These are phyloP conservation scores for Brachypteracias leptosomus DNA, from an alignment of 2,113 vertebrate genomes.

Conservation along the genomic window DNA sequence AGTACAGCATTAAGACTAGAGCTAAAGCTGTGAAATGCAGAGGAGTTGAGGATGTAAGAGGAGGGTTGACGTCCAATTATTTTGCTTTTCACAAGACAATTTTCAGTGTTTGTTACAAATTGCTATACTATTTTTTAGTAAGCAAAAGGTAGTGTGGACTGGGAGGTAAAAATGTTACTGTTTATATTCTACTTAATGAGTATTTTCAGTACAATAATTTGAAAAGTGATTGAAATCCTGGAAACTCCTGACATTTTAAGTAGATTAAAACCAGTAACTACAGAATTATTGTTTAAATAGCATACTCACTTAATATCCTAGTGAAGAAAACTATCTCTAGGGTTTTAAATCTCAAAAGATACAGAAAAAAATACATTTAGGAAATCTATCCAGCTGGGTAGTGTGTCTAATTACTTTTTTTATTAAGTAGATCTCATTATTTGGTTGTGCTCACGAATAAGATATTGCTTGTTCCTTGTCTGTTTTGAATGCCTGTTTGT, in stretches of 20 bases:
- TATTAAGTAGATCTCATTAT: slow-evolving; percentile 49
- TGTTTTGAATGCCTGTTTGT: background rate
- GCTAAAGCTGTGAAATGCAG: background rate
- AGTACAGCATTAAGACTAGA: background rate
- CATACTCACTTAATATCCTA: slow-evolving; percentile 31
- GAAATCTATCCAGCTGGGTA: slow-evolving; percentile 27
- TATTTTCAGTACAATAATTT: slow-evolving; percentile 65
- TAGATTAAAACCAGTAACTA: slow-evolving; percentile 62
- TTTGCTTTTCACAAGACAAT: background rate
- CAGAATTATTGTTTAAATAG: slow-evolving; percentile 60
- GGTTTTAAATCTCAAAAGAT: slow-evolving; percentile 50
- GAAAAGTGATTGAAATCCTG: slow-evolving; percentile 62
- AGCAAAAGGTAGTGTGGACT: background rate
- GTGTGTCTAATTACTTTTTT: slow-evolving; percentile 47
- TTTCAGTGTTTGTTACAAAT: slow-evolving; percentile 9
- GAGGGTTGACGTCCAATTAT: background rate
- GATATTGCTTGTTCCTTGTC: background rate
- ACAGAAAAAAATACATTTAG: background rate
- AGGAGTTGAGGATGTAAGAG: background rate
- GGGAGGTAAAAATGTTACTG: slow-evolving; percentile 23
- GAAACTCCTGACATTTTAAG: slow-evolving; percentile 65
- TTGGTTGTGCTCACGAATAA: slow-evolving; percentile 26
- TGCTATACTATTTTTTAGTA: slow-evolving; percentile 7
- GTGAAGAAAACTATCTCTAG: slow-evolving; percentile 16
- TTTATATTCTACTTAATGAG: slow-evolving; percentile 50